Base-by-base conservation (phyloP, 2,797 vertebrate species). In the Chelmon rostratus region DNA sequence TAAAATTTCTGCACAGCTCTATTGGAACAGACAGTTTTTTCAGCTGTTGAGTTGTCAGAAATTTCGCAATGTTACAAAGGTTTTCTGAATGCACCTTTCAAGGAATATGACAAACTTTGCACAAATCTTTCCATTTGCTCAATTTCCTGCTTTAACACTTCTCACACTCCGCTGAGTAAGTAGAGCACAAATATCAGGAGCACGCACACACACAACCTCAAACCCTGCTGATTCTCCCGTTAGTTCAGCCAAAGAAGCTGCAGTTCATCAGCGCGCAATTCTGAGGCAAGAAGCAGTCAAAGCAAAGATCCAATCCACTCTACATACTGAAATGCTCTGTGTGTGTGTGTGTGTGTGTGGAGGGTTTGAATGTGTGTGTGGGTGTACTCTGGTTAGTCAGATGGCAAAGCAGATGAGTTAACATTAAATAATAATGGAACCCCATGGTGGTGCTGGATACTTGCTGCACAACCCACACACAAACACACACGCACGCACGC, bases 391-490 rank as follows among this genome's bases (percentile, higher is more conserved):
- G 83, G 80, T 90, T 87, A 87, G 89, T 92, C 83, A 89, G 83
- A 92, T 87, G 77, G 82, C 70, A 84, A 91, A 87, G 81, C 84
- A 91, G 86, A 91, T 93, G 77, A 91, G 78, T 89, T 78, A 86
- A 85, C 72, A 88, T 88, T 86, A 86, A 93, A 90, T 89, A 90
- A 91, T 89, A 88, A 92, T 89, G 83, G 75, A 89, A 88, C 86
- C 89, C 88, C 76, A 86, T 88, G 81, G 83, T 91, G 86, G 77
- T 88, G 87, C 79, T 92, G 90, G 86, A 89, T 85, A 62, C 64
- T 81, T 65, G 5, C 73, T 74, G 65, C 73, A 78, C 58, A 69
- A 59, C 40, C 31, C 38, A 50, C 71, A 57, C 63, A 68, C 44
- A 47, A 25, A 69, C 68, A 72, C 38, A 71, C 65, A 69, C 58